These are phyloP conservation scores for Petrocephalus schoutedeni DNA, from an alignment of 2,797 vertebrate genomes.

Conservation along the genomic window DNA sequence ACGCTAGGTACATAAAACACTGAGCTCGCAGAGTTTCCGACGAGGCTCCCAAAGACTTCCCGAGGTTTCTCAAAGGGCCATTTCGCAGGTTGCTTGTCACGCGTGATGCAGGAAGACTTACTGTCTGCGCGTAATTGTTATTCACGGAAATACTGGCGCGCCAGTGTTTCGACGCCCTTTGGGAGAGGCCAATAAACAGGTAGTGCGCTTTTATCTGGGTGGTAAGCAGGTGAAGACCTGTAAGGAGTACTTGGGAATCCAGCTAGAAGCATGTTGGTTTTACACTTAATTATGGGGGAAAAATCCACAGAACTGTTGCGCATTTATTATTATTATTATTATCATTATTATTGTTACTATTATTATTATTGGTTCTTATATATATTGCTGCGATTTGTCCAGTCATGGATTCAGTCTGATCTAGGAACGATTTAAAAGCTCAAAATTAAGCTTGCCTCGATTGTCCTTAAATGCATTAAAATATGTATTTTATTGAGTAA, in stretches of 20 bases:
- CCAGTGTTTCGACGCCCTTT: conserved; percentile 26
- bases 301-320: neutral
- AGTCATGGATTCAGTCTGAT: neutral
- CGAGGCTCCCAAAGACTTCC: conserved; percentile 36
- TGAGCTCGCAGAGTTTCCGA: conserved; percentile 32
- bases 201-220: neutral
- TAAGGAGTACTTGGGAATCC: neutral
- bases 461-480: neutral
- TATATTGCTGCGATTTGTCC: neutral
- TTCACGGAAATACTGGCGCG: conserved; percentile 31
- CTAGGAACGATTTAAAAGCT: neutral
- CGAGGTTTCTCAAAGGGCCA: conserved; percentile 8
- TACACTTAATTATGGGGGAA: neutral
- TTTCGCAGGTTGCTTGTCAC: conserved; percentile 37
- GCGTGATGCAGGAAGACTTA: conserved; percentile 31
- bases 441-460: neutral
- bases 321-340: neutral
- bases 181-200: neutral
- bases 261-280: neutral
- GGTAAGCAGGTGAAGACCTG: neutral
- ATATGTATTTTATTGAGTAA: neutral
- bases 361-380: neutral
- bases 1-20: neutral
- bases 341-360: neutral
- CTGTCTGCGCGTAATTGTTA: conserved; percentile 34